These are phyloP conservation scores for Anthrax anthrax DNA, from an alignment of 2,888 invertebrate species.

Conservation along the genomic window DNA sequence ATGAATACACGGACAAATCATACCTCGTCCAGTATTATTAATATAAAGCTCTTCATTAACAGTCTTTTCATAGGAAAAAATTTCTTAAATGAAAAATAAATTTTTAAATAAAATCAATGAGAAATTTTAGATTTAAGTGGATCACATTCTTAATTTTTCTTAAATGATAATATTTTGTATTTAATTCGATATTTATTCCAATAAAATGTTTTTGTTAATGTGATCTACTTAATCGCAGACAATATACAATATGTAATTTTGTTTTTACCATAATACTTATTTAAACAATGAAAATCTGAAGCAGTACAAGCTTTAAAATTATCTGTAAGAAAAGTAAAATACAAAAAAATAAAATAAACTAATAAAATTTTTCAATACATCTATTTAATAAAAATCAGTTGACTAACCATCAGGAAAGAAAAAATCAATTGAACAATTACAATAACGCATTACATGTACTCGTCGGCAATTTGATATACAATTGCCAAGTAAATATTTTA, in stretches of 20 bases:
- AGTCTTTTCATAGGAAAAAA: constrained; percentile 18
- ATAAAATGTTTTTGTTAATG: no score
- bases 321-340: constrained; percentile 3
- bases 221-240: no score
- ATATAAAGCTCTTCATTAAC: constrained; percentile 22
- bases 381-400: neutral
- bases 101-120: neutral
- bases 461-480: constrained; percentile 31
- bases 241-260: neutral
- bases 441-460: constrained; percentile 25
- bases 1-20: constrained; percentile 27
- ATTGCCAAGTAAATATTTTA: constrained; percentile 29
- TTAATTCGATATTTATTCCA: neutral
- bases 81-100: neutral
- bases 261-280: constrained; percentile 20
- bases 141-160: no score
- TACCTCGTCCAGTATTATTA: constrained; percentile 22
- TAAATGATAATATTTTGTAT: neutral
- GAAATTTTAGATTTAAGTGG: no score
- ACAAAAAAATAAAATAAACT: neutral
- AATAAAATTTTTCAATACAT: neutral
- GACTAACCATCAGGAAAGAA: constrained; percentile 29
- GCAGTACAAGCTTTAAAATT: constrained; percentile 13
- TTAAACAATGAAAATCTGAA: constrained; percentile 22
- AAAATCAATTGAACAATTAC: constrained; percentile 32